phyloP scores from a whole-genome alignment of 2,888 invertebrate species.

The Brachypterus glaber region DNA sequence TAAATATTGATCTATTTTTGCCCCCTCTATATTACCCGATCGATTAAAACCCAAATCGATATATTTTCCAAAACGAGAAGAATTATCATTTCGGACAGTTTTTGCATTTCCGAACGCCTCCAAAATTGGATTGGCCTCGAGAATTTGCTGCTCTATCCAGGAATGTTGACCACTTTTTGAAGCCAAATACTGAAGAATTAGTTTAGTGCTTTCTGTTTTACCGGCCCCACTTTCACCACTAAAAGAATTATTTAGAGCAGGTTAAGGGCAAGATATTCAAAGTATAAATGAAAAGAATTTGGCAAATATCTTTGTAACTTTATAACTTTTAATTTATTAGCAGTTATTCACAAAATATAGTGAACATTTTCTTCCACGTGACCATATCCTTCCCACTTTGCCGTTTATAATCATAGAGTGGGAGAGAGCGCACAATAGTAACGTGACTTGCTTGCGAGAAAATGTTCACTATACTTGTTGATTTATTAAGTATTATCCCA shows the following conservation, averaged over 20 bases:
- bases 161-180: conserved; percentile 91
- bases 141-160: conserved; percentile 95
- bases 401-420: no score
- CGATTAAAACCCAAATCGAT: conserved; percentile 41
- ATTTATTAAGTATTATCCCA: no score
- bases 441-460: no score
- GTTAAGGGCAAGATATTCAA: no score
- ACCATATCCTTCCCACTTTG: no score
- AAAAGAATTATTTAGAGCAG: conserved; percentile 16
- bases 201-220: conserved; percentile 92
- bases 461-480: no score
- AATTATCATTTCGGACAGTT: conserved; percentile 92
- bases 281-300: no score
- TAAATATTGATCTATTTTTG: conserved; percentile 89
- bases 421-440: no score
- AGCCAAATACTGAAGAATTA: conserved; percentile 87
- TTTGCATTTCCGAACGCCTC: conserved; percentile 98
- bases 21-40: conserved; percentile 81
- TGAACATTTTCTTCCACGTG: no score
- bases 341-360: no score
- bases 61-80: conserved; percentile 67
- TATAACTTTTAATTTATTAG: no score
- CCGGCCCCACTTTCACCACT: conserved; percentile 96
- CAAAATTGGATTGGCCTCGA: conserved; percentile 92
- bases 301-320: no score